Base-by-base conservation (phyloP, 2,888 invertebrate genomes). In the Mesochorus sp. region DNA sequence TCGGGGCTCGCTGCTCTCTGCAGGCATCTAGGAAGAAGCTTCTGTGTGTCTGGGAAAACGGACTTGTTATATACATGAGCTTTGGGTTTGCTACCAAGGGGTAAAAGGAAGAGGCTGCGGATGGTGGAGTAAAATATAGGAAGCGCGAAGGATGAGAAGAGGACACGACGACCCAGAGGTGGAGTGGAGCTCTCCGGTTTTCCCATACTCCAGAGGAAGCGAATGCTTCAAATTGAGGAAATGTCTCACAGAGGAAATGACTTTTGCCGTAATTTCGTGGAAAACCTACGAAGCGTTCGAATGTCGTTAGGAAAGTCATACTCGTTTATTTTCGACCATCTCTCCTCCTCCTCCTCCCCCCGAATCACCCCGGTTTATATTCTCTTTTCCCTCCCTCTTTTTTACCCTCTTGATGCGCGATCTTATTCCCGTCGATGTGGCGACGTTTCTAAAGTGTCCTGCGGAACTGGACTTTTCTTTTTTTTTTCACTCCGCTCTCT, bases 221-320 rank as follows among this genome's bases (percentile, higher is more conserved):
- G 79, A 76, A 80, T 74, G 53, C 71, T 68, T 80, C 76, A 78
- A 82, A 82, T 83, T 83, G 81, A 81, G 78, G 81, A 83, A 83
- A 82, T 79, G 81, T 76, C 67, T 81, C 57, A 70, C 72, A 37
- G 77, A 79, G 78, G 82, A 82, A 83, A 83, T 82, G 71, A 82
- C 81, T 76, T 83, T 64, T 71, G 67, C 67, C 55, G 80, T 81
- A 83, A 84, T 83, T 81, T 79, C 66, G 76, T 76, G 64, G 76
- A 77, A 81, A 80, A 76, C 68, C 76, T 78, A 76, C 80, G 74
- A 70, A 78, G 68, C 80, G 80, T 81, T 77, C 80, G 76, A 81
- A 81, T 76, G 73, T 81, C 81, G 80, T 81, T 81, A 81, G 73
- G 78, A 71, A 61, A 66, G 57, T 62, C 76, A 68, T 70, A 64